Evolutionary conservation across 2,888 invertebrate genomes (phyloP), one percentile per base, ranked within the genome.

Genomic region (Plemyria rubiginata): DNA sequence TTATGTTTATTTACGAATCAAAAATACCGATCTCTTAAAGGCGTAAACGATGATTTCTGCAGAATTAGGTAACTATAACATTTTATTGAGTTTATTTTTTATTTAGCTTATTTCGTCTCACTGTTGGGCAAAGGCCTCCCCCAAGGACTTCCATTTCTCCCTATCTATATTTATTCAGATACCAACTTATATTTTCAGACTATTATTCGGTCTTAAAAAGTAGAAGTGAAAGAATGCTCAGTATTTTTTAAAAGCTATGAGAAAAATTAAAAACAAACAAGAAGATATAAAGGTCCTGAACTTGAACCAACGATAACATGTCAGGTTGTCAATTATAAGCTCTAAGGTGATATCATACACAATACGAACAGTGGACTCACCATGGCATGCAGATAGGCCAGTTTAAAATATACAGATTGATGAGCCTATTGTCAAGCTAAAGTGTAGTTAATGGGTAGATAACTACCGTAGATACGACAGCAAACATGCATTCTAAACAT

Each of bases 261-360:
- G 29, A 32, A 32, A 32, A 9, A 11, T 38, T 1, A 38, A 11
- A 11, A 38, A 8, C 11, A 38, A 11, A 38, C 55, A 51, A 60
- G 60, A 58, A 59, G 48, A 48, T 36, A 49, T 65, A 53, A 22
- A 75, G 77, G 79, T 79, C 73, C 51, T 45, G 54, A 45, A 60
- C 63, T 69, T 69, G 68, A 68, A 61, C 64, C 56, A 11, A 22
- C 45, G 78, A 81, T 84, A 81, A 75, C 71, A 65, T 70, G 72
- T 72, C 68, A 73, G 71, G 75, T 76, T 70, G 71, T 70, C 74
- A 76, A 76, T 76, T 75, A 75, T 73, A 72, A 66, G 60, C 54
- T 54, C 32, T 36, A 43, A 48, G 68, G 65, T 85, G 84, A 83
- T 78, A 80, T 84, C 84, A 84, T 67, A 65, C 62, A 68, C 54